Base-by-base conservation (phyloP, 2,888 invertebrate species). In the Polydrusus cervinus region DNA sequence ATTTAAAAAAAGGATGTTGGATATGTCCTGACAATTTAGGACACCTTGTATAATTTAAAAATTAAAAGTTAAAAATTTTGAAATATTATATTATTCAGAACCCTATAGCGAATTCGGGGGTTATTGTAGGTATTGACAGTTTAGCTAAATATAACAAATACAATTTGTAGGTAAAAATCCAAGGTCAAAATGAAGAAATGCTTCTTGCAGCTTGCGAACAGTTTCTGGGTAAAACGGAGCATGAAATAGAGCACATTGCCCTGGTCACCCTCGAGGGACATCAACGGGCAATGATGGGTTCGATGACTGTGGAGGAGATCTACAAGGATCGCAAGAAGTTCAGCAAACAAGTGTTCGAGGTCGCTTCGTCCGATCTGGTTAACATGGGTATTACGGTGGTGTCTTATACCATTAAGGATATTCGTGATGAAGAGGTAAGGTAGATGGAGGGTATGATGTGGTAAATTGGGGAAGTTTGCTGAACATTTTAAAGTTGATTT, bases 331-430 rank as follows among this genome's bases (percentile, higher is more conserved):
- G 97, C 71, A 97, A 97, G 88, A 97, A 97, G 87, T 97, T 97
- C 87, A 97, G 97, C 84, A 97, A 97, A 88, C 92, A 93, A 87
- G 97, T 97, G 3, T 97, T 97, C 83, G 97, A 97, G 89, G 97
- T 97, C 11, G 97, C 97, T 3, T 97, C 97, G 20, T 96, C 96
- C 65, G 97, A 97, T 89, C 90, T 97, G 78, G 96, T 97, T 80
- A 97, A 97, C 85, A 97, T 97, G 97, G 97, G 97, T 55, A 97
- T 97, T 82, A 97, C 97, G 9, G 97, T 97, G 0, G 97, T 97
- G 13, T 97, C 97, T 0, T 97, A 97, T 86, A 97, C 97, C 0
- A 89, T 97, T 34, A 97, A 97, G 87, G 97, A 97, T 87, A 96
- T 97, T 79, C 90, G 97, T 78, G 97, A 97, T 85, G 97, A 97